These are phyloP conservation scores for Syrphus vitripennis DNA, from an alignment of 2,888 invertebrate species.

Conservation along the genomic window DNA sequence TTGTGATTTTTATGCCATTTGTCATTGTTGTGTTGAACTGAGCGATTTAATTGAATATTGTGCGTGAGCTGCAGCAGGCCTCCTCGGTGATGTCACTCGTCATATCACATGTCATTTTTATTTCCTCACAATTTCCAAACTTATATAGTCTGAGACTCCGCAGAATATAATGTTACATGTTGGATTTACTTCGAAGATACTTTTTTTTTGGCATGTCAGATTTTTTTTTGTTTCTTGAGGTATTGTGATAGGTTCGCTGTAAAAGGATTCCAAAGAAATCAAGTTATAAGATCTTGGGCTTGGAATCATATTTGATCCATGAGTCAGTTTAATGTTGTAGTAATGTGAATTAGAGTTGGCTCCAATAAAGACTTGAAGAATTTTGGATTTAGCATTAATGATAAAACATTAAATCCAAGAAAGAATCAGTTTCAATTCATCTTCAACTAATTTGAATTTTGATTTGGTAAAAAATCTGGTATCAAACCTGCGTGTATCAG, in stretches of 20 bases:
- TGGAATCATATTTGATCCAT: no score
- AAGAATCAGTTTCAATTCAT: no score
- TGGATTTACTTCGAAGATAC: conserved; percentile 36
- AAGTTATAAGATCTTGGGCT: neutral
- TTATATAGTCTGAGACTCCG: neutral
- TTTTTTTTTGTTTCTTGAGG: neutral
- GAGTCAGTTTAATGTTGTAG: neutral
- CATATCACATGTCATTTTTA: conserved; percentile 32
- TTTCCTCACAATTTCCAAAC: neutral
- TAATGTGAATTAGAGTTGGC: no score
- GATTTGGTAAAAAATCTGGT: no score
- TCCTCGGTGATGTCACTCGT: conserved; percentile 48
- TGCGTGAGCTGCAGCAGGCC: conserved; percentile 61
- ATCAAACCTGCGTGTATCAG: no score
- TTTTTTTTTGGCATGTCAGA: neutral
- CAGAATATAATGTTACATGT: neutral
- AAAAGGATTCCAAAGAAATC: neutral
- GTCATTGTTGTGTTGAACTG: conserved; percentile 40
- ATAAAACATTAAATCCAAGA: no score
- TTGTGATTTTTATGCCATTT: conserved; percentile 38
- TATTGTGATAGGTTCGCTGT: neutral
- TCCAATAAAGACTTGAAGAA: no score
- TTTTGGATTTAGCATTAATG: no score
- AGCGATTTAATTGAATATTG: conserved; percentile 66
- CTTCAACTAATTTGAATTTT: no score